Evolutionary conservation across 2,113 vertebrate genomes (phyloP), one percentile per base, ranked within the genome.

Genomic region (Symphodus melops): DNA sequence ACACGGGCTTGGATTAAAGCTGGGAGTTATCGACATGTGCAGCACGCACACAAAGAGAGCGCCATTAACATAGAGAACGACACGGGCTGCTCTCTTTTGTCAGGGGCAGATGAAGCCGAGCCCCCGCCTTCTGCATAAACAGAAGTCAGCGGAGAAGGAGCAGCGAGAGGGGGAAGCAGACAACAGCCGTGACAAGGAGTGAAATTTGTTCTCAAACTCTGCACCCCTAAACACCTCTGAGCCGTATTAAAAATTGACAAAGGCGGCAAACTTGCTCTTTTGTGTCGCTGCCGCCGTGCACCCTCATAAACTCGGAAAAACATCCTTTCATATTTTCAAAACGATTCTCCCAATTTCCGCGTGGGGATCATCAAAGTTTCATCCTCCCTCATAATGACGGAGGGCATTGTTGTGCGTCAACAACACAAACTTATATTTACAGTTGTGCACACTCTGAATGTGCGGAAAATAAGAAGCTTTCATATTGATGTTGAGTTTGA

Each of bases 11-110:
- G 89, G 89, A 91, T 93, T 92, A 93, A 65, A 77, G 77, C 83
- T 14, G 72, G 41, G 87, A 91, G 82, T 89, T 91, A 91, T 89
- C 88, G 23, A 57, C 83, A 39, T 59, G 70, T 46, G 77, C 80
- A 51, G 67, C 72, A 46, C 79, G 58, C 42, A 4, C 81, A 92
- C 87, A 85, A 81, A 87, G 68, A 78, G 36, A 72, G 72, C 11
- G 21, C 39, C 70, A 92, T 92, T 92, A 91, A 85, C 92, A 92
- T 91, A 91, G 84, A 91, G 81, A 91, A 51, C 79, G 90, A 83
- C 84, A 77, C 36, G 53, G 66, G 82, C 63, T 13, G 78, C 57
- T 59, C 74, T 59, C 69, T 72, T 89, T 92, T 90, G 88, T 91
- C 49, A 51, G 75, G 73, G 72, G 77, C 64, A 53, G 75, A 88